Percentiles rank a stretch among this genome's conserved stretches.
phyloP scores from a whole-genome alignment of 2,797 vertebrate species.

The Cossypha niveicapilla region DNA sequence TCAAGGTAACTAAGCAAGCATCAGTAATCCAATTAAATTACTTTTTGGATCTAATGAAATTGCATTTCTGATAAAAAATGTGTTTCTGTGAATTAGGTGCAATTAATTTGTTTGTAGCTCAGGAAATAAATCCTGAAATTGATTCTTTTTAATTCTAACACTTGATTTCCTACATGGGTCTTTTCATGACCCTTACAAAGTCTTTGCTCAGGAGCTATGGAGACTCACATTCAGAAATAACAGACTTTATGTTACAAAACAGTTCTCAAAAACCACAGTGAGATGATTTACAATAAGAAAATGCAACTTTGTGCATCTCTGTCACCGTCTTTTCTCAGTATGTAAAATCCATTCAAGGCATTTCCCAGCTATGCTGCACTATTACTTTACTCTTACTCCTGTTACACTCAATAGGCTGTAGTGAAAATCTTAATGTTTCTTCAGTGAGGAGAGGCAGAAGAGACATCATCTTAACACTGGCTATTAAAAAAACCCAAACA shows the following conservation, averaged over 20 bases:
- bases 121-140: background rate
- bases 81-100: constrained; percentile 4
- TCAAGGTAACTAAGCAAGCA: constrained; percentile 15
- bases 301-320: background rate
- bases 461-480: background rate
- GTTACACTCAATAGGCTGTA: background rate
- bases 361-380: background rate
- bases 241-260: background rate
- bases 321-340: background rate
- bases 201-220: background rate
- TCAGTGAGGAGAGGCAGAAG: background rate
- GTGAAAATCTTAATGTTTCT: background rate
- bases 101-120: background rate
- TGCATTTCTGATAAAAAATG: constrained; percentile 2
- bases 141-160: background rate
- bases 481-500: background rate
- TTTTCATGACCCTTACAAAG: background rate
- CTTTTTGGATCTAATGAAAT: background rate
- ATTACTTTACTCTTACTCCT: background rate
- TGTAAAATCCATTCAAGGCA: background rate
- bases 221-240: background rate
- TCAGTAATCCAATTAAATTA: background rate
- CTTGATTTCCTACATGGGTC: background rate
- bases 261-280: background rate
- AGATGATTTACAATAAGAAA: background rate